Evolutionary conservation across 2,113 vertebrate genomes (phyloP).

Genomic region (Pollimyrus isidori): DNA sequence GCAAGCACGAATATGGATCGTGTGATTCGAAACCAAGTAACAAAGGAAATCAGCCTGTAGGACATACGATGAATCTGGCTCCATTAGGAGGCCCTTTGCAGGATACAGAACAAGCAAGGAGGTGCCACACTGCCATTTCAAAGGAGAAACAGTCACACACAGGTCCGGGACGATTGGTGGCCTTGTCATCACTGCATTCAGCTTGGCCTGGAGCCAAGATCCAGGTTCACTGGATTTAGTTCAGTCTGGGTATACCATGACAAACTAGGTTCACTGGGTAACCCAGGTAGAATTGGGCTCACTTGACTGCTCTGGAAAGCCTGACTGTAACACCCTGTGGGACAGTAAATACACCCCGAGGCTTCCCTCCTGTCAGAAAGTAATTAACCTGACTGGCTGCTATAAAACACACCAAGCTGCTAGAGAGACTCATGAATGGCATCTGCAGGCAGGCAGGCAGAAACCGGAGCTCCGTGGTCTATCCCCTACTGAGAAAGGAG

Average conservation of each 20-base stretch:
- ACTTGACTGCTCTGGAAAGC: neutral
- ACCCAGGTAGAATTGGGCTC: neutral
- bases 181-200: neutral
- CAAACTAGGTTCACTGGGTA: neutral
- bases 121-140: neutral
- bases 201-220: neutral
- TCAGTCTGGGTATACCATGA: neutral
- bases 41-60: neutral
- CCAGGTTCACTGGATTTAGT: neutral
- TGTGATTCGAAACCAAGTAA: neutral
- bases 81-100: neutral
- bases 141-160: neutral
- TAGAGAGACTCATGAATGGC: neutral
- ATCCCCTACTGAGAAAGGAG: neutral
- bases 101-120: neutral
- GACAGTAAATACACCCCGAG: neutral
- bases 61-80: neutral
- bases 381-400: neutral
- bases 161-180: neutral
- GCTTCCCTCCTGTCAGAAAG: neutral
- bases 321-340: neutral
- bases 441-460: neutral
- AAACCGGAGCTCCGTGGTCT: neutral
- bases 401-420: neutral
- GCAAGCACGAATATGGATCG: neutral